Evolutionary conservation across 1,140 invertebrate species (phyloP), one percentile per base, ranked within the genome.

Genomic region (Drosophila rufa): DNA sequence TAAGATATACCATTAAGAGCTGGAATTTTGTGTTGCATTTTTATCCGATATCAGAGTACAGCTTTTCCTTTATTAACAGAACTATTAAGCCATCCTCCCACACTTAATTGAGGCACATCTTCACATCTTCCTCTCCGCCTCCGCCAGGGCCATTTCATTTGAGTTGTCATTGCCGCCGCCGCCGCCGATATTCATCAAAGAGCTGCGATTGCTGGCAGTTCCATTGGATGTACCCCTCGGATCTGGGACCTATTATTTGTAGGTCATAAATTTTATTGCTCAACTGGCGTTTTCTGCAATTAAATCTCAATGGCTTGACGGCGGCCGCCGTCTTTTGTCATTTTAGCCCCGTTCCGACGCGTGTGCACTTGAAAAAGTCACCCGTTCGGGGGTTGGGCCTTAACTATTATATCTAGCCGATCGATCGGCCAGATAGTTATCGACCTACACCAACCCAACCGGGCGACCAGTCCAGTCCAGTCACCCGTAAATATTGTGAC

Each of bases 221-320:
- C 33, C 33, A 36, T 36, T 36, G 33, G 33, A 36, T 36, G 33
- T 42, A 17, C 30, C 45, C 55, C 15, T 40, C 36, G 12, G 30
- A 30, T 36, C 38, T 75, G 75, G 80, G 84, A 84, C 80, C 90
- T 82, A 92, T 92, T 92, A 92, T 92, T 92, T 92, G 90, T 92
- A 92, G 85, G 90, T 90, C 90, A 92, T 92, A 92, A 92, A 92
- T 92, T 92, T 92, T 92, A 92, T 92, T 92, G 90, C 90, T 92
- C 80, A 84, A 87, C 86, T 91, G 91, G 76, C 91, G 91, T 75
- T 89, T 56, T 79, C 67, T 89, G 90, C 91, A 92, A 92, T 92
- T 92, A 92, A 92, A 91, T 92, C 83, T 89, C 86, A 92, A 92
- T 92, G 83, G 82, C 56, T 79, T 62, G 58, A 55, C 48, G 71